Evolutionary conservation across 1,140 invertebrate genomes (phyloP), one percentile per base, ranked within the genome.

Genomic region (Cotesia chilonis): DNA sequence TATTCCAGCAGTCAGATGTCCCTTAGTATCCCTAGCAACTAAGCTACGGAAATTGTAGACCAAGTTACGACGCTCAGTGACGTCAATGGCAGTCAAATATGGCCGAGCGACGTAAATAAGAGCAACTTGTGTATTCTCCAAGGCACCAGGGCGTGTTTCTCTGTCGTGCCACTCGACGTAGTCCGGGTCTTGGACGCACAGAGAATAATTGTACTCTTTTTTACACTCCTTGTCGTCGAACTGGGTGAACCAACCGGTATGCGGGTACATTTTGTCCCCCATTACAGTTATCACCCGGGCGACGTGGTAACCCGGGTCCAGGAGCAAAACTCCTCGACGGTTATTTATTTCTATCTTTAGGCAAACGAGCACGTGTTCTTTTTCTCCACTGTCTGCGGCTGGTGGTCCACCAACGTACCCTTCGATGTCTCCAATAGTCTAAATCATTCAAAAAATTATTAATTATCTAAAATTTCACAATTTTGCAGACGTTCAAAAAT

Each of bases 241-340:
- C 79, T 95, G 94, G 2, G 90, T 91, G 81, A 96, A 96, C 92
- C 93, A 95, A 75, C 94, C 91, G 47, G 95, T 96, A 81, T 97
- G 94, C 3, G 96, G 96, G 85, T 94, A 95, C 36, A 88, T 85
- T 64, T 92, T 88, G 82, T 97, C 95, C 20, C 90, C 86, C 95
- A 96, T 97, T 35, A 96, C 92, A 20, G 94, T 94, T 57, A 97
- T 90, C 14, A 94, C 93, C 51, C 94, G 88, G 28, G 92, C 92
- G 54, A 97, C 92, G 82, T 97, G 96, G 84, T 97, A 97, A 6
- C 96, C 96, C 0, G 95, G 94, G 87, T 97, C 95, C 14, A 95
- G 89, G 3, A 97, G 88, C 82, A 96, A 85, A 17, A 94, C 87
- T 9, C 95, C 95, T 0, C 84, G 82, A 47, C 95, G 89, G 12